Evolutionary conservation across 2,797 vertebrate species (phyloP), one percentile per base, ranked within the genome.

Genomic region (Catostomus latipinnis): DNA sequence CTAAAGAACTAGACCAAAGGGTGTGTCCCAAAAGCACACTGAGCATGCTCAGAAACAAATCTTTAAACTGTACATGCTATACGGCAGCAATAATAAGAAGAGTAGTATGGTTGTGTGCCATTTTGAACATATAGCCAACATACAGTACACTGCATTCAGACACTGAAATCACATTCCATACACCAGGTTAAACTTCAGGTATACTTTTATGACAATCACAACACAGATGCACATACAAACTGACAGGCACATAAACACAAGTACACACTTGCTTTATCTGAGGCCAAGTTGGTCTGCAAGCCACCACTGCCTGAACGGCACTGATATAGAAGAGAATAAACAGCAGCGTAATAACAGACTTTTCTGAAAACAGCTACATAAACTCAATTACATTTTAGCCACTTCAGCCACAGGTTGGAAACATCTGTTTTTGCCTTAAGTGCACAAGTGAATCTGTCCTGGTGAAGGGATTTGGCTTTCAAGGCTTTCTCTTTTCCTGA

Each of bases 291-390:
- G 11, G 1, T 58, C 86, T 86, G 72, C 88, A 84, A 84, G 86
- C 63, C 22, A 81, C 75, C 67, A 86, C 74, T 80, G 87, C 84
- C 84, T 77, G 86, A 80, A 74, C 71, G 66, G 65, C 18, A 79
- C 91, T 88, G 81, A 91, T 92, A 89, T 92, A 93, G 90, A 89
- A 90, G 85, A 90, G 89, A 89, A 86, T 87, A 67, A 87, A 79
- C 84, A 76, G 82, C 81, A 81, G 56, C 46, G 56, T 92, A 91
- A 93, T 93, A 92, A 93, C 89, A 94, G 89, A 85, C 76, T 82
- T 58, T 76, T 63, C 83, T 76, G 71, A 61, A 46, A 81, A 61
- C 84, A 89, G 82, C 82, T 88, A 86, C 79, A 63, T 60, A 66
- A 58, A 66, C 56, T 54, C 54, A 78, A 22, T 34, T 0, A 62